Evolutionary conservation across 1,140 invertebrate genomes (phyloP).

Genomic region (Ceratitis capitata): DNA sequence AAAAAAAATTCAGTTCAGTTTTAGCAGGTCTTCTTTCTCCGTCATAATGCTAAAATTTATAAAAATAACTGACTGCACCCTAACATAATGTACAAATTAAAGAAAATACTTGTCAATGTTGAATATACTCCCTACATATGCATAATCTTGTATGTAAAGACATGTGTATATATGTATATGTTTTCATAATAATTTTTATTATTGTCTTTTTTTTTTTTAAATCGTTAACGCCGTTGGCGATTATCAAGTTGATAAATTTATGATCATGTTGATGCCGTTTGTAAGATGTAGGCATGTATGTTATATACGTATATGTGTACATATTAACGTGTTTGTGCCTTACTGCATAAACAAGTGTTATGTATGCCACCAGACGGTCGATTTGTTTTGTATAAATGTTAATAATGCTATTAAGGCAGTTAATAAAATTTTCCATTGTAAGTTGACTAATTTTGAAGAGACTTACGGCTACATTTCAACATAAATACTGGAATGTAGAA

Average conservation of each 20-base stretch:
- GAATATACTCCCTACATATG: no score
- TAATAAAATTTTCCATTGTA: not conserved
- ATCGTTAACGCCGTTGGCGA: not conserved
- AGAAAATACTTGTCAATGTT: no score
- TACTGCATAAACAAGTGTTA: not conserved
- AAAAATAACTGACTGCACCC: no score
- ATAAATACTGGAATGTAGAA: no score
- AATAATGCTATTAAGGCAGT: conserved; percentile 2
- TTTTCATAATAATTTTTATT: not conserved
- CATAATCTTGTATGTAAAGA: no score
- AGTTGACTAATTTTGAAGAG: no score
- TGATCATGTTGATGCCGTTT: not conserved
- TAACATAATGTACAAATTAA: no score
- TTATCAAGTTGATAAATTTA: conserved; percentile 16
- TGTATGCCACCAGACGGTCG: not conserved
- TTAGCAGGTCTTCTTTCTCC: no score
- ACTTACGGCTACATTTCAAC: no score
- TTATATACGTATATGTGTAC: not conserved
- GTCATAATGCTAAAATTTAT: no score
- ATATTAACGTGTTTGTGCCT: not conserved
- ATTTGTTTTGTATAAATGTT: conserved; percentile 22
- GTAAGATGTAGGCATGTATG: not conserved
- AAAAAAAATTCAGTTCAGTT: no score
- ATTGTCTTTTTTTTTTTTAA: no score
- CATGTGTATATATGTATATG: not conserved